Evolutionary conservation across 2,113 vertebrate genomes (phyloP).

Genomic region (Strix aluco): DNA sequence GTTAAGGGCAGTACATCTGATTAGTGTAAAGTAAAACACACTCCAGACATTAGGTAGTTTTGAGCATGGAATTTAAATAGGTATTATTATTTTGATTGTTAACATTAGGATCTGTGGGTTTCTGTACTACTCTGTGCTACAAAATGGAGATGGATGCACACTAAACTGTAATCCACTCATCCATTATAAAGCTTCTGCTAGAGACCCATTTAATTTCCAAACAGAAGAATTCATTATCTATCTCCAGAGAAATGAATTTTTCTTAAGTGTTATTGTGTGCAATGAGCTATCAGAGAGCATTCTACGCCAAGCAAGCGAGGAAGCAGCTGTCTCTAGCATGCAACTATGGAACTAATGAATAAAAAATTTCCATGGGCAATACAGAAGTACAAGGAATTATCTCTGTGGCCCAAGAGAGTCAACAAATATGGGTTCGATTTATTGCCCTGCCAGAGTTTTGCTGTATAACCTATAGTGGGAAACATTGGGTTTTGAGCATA

Average conservation of each 20-base stretch:
- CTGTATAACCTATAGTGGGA: neutral
- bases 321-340: conserved; percentile 20
- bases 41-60: neutral
- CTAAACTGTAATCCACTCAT: neutral
- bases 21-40: neutral
- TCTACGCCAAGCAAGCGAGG: neutral
- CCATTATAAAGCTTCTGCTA: conserved; percentile 8
- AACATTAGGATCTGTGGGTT: neutral
- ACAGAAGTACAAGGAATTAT: neutral
- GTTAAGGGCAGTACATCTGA: neutral
- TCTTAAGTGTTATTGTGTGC: neutral
- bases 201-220: conserved; percentile 16
- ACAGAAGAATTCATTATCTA: conserved; percentile 15
- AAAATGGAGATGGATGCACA: neutral
- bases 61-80: neutral
- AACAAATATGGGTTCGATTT: neutral
- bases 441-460: neutral
- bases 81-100: neutral
- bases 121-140: neutral
- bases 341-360: neutral
- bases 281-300: neutral
- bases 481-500: neutral
- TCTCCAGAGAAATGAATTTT: conserved; percentile 2
- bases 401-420: neutral
- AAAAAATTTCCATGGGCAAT: neutral